phyloP scores from a whole-genome alignment of 2,113 vertebrate species.

The Chinchilla lanigera region DNA sequence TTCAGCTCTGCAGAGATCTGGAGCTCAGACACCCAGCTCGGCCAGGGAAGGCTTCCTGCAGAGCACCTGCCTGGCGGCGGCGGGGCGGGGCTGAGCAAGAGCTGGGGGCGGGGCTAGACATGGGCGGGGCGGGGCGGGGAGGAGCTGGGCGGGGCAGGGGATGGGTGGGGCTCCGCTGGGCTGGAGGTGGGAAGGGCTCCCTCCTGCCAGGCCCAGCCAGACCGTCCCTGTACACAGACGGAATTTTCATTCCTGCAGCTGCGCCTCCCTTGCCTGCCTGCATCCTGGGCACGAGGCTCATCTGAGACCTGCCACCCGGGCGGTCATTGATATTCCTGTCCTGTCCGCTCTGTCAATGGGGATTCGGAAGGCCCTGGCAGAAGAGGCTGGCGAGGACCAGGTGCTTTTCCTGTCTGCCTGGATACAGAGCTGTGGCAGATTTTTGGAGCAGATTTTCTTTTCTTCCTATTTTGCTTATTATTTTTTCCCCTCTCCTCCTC shows the following conservation, averaged over 20 bases:
- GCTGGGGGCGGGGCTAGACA: background rate
- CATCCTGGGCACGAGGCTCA: background rate
- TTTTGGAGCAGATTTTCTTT: slow-evolving; percentile 34
- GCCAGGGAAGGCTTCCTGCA: background rate
- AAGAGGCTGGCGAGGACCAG: background rate
- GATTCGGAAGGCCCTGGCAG: background rate
- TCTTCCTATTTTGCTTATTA: background rate
- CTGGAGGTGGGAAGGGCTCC: background rate
- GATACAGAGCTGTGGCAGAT: background rate
- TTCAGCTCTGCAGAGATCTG: background rate
- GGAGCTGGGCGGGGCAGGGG: background rate
- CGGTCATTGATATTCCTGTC: slow-evolving; percentile 61
- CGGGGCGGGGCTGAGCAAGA: background rate
- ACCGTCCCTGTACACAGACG: background rate
- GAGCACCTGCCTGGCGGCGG: background rate
- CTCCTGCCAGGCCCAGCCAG: slow-evolving; percentile 33
- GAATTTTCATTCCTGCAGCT: slow-evolving; percentile 77
- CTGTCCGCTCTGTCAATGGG: background rate
- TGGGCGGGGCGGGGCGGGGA: background rate
- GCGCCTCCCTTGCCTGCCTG: slow-evolving; percentile 40
- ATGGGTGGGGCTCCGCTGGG: too few relatives aligned
- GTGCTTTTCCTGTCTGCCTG: background rate
- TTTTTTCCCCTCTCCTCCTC: background rate
- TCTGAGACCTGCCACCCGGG: slow-evolving; percentile 20
- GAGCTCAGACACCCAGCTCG: background rate